Conservation (phyloP, 2,113 vertebrate species). For the Callorhinus ursinus region DNA sequence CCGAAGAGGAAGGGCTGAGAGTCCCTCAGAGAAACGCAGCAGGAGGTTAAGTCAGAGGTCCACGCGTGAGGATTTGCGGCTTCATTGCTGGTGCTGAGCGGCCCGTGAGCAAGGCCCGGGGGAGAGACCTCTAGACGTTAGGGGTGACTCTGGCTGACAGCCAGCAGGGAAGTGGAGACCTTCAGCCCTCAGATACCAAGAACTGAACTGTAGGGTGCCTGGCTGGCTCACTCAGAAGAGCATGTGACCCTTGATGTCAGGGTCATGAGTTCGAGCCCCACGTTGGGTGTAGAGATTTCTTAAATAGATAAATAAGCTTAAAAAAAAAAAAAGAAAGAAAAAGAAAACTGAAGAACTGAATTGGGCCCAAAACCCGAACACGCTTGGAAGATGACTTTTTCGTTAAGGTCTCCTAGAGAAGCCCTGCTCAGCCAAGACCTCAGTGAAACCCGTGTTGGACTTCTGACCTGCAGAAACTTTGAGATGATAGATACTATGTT, state of each 20-base stretch:
- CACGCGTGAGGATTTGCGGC: neutral
- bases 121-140: neutral
- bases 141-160: neutral
- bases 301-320: neutral
- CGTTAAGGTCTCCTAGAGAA: neutral
- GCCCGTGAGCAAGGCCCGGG: neutral
- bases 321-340: no score
- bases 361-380: neutral
- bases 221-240: neutral
- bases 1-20: neutral
- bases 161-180: neutral
- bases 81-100: neutral
- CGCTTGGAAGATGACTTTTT: neutral
- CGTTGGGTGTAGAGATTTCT: neutral
- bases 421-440: neutral
- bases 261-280: neutral
- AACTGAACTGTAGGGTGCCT: neutral
- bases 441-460: neutral
- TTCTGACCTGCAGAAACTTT: neutral
- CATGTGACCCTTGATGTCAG: neutral
- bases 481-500: neutral
- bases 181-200: neutral
- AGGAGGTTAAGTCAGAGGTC: neutral
- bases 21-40: accelerated
- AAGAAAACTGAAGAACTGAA: neutral